phyloP scores from a whole-genome alignment of 2,113 vertebrate species.

The Eublepharis macularius region DNA sequence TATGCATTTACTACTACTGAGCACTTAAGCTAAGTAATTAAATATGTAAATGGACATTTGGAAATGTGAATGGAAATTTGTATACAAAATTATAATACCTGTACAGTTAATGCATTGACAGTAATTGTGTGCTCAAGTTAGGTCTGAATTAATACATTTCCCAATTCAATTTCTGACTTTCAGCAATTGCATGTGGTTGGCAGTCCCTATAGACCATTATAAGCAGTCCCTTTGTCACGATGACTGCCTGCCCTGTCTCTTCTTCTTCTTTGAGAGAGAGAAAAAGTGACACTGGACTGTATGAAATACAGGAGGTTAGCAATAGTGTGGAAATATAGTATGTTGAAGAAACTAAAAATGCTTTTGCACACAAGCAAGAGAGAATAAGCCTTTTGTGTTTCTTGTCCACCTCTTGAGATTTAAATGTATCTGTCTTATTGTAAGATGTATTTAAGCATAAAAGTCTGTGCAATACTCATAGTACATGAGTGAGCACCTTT shows the following conservation, averaged over 20 bases:
- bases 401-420: background rate
- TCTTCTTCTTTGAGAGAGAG: background rate
- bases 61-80: constrained; percentile 32
- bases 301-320: background rate
- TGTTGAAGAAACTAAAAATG: background rate
- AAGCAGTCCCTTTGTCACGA: background rate
- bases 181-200: background rate
- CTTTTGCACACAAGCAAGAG: background rate
- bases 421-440: background rate
- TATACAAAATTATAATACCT: constrained; percentile 27
- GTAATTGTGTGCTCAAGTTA: constrained; percentile 32
- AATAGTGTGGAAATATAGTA: background rate
- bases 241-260: background rate
- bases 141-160: constrained; percentile 20
- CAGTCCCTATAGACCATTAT: background rate
- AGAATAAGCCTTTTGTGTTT: background rate
- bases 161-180: background rate
- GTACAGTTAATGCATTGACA: background rate
- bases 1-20: constrained; percentile 28
- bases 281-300: background rate
- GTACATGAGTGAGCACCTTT: background rate
- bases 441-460: background rate
- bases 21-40: background rate
- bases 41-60: constrained; percentile 48
- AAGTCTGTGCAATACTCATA: background rate